Evolutionary conservation across 2,113 vertebrate genomes (phyloP).

Genomic region (Stegostoma tigrinum): DNA sequence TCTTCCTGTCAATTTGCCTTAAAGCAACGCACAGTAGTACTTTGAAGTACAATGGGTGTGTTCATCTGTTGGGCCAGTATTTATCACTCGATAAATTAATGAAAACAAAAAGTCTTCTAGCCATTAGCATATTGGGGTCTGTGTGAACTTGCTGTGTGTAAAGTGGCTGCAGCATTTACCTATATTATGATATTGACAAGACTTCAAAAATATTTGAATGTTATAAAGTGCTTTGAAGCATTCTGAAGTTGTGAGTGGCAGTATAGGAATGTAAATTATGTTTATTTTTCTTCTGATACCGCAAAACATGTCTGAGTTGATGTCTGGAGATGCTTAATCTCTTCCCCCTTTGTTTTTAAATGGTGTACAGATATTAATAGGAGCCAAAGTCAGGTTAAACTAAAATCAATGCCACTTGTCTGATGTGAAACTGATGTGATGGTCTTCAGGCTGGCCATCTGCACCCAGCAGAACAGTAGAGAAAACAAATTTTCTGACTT

Average conservation of each 20-base stretch:
- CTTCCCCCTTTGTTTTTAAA: background rate
- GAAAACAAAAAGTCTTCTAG: background rate
- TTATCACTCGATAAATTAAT: background rate
- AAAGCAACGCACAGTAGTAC: background rate
- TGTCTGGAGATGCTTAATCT: background rate
- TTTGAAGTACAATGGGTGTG: background rate
- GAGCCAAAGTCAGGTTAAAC: background rate
- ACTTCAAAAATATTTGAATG: background rate
- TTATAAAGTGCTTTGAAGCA: background rate
- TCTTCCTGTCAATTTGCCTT: background rate
- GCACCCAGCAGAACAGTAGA: background rate
- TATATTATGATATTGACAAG: background rate
- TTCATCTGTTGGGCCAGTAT: background rate
- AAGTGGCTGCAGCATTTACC: background rate
- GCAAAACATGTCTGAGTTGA: background rate
- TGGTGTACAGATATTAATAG: background rate
- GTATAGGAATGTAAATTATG: background rate
- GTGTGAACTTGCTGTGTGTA: background rate
- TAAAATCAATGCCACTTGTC: background rate
- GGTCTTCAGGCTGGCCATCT: background rate
- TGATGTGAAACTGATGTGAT: background rate
- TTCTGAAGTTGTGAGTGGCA: background rate
- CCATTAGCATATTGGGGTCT: background rate
- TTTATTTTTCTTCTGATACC: background rate
- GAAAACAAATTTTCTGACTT: background rate